Evolutionary conservation across 2,113 vertebrate genomes (phyloP).

Genomic region (Cynoglossus semilaevis): DNA sequence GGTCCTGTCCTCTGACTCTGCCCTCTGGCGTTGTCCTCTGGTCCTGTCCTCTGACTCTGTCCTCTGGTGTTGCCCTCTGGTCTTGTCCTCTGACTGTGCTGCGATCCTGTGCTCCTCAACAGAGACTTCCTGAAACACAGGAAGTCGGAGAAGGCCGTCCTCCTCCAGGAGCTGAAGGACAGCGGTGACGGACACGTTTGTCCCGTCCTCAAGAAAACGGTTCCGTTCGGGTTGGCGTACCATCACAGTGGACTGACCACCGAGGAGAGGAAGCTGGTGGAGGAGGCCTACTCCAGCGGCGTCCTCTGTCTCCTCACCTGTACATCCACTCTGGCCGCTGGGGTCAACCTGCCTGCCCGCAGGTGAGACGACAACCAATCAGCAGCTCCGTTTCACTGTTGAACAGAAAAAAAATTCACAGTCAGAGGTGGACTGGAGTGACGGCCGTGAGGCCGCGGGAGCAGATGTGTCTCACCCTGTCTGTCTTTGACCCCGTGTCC

Average conservation of each 20-base stretch:
- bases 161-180: conserved; percentile 79
- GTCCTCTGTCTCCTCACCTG: conserved; percentile 90
- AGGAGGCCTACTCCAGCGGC: conserved; percentile 88
- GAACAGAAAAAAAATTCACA: too few relatives aligned
- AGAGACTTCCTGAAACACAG: conserved; percentile 80
- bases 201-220: conserved; percentile 81
- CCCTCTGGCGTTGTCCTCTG: too few relatives aligned
- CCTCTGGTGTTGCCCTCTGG: background rate
- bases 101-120: background rate
- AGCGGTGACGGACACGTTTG: conserved; percentile 82
- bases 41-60: too few relatives aligned
- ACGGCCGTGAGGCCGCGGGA: too few relatives aligned
- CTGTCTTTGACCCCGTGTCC: background rate
- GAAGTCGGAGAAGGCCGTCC: conserved; percentile 77
- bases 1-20: too few relatives aligned
- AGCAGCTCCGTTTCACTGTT: too few relatives aligned
- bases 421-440: too few relatives aligned
- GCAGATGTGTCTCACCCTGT: too few relatives aligned
- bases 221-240: conserved; percentile 91
- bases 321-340: conserved; percentile 94
- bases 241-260: conserved; percentile 92
- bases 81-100: background rate
- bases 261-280: conserved; percentile 87
- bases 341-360: conserved; percentile 93
- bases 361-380: conserved; percentile 72